Percentiles rank a stretch among this genome's conserved stretches.
Evolutionary conservation across 2,113 vertebrate species (phyloP).

Genomic region (Trichomycterus rosablanca): DNA sequence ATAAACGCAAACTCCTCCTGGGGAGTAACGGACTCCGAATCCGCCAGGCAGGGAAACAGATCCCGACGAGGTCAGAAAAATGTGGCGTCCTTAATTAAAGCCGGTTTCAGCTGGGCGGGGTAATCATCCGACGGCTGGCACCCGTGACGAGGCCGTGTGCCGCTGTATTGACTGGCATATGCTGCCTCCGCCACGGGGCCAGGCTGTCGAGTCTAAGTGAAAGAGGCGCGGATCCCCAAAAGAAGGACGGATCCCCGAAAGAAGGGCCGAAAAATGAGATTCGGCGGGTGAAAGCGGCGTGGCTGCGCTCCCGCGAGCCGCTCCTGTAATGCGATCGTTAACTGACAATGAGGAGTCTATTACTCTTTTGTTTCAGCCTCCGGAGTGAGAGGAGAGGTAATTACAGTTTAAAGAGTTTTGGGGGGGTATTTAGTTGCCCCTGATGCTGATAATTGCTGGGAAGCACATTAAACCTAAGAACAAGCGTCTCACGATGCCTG

Average conservation of each 20-base stretch:
- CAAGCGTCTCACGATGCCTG: conserved; percentile 1
- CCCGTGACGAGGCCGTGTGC: conserved; percentile 38
- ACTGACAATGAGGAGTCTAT: conserved; percentile 15
- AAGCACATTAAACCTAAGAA: conserved; percentile 22
- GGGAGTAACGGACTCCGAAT: conserved; percentile 56
- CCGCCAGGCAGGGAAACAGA: conserved; percentile 50
- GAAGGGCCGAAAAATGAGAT: not conserved
- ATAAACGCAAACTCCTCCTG: conserved; percentile 44
- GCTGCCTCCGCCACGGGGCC: conserved; percentile 53
- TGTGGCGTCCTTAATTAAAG: conserved; percentile 52
- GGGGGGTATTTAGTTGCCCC: conserved; percentile 2
- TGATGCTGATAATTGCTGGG: conserved; percentile 23
- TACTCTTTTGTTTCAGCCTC: conserved; percentile 11
- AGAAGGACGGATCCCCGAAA: conserved; percentile 16
- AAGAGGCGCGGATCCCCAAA: conserved; percentile 32
- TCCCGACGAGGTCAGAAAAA: conserved; percentile 52
- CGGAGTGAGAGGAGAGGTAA: conserved; percentile 6
- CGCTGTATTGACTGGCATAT: conserved; percentile 56
- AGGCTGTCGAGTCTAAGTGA: too few species aligned
- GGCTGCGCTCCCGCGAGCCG: conserved; percentile 7
- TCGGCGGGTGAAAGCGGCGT: not conserved
- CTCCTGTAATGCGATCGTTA: conserved; percentile 13
- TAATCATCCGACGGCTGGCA: conserved; percentile 38
- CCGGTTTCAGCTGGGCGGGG: conserved; percentile 43
- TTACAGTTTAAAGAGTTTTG: conserved; percentile 18